Evolutionary conservation across 2,888 invertebrate species (phyloP), one percentile per base, ranked within the genome.

Genomic region (Branchipolynoe longqiensis): DNA sequence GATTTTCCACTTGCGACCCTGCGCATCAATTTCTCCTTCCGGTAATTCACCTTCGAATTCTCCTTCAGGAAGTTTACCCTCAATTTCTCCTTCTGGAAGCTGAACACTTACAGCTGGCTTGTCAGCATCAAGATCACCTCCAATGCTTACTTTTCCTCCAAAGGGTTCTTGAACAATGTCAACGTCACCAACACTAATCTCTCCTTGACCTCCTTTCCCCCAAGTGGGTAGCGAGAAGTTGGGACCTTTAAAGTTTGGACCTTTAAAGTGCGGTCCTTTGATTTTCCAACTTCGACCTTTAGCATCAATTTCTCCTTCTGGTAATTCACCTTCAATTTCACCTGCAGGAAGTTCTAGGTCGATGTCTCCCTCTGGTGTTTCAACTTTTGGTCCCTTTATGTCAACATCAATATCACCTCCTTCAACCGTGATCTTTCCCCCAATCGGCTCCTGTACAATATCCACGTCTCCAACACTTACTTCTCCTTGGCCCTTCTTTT

Each of bases 141-240:
- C 31, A 14, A 78, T 28, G 12, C 22, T 33, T 22, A 54, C 78
- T 54, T 78, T 78, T n/a, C 78, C 78, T 48, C 48, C 78, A 48
- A 48, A 78, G 41, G 78, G 48, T 28, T 78, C 78, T 31, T 78
- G 28, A 3, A 78, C 78, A 78, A 78, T 28, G 48, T 78, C 78
- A 78, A 78, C 78, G 54, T 78, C 78, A 4, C 78, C 78, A 28
- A 78, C 78, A 78, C 78, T 78, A 28, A 78, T 33, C 28, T 78
- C 78, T 41, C 78, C 78, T 48, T 78, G 78, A 31, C 78, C 78
- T 4, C 78, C 78, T 48, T 48, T 78, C 0, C 78, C 78, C 8
- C 6, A 78, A 25, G n/a, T 41, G 4, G 78, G 78, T 12, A 78
- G 78, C 4, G 78, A 78, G 48, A 78, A 41, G 31, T 14, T 48